A percentile compares a stretch with the other conserved stretches of the same genome.
Conservation (phyloP, 2,113 vertebrate species). For the Callopanchax toddi region DNA sequence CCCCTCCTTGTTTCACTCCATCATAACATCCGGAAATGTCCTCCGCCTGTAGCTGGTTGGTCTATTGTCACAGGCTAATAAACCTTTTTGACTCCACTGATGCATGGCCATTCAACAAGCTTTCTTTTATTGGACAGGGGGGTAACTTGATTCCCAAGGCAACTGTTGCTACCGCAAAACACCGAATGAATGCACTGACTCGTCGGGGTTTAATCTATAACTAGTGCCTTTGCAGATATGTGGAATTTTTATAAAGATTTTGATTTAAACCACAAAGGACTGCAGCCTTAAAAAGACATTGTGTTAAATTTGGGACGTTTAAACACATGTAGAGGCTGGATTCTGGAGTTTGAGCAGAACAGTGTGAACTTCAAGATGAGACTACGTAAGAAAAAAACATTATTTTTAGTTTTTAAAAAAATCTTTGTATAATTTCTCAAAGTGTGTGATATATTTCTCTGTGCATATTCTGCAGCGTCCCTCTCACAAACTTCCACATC, state of each 20-base stretch:
- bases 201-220: conserved; percentile 42
- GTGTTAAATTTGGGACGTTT: conserved; percentile 15
- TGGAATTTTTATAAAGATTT: not conserved
- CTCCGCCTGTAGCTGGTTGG: conserved; percentile 12
- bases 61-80: conserved; percentile 26
- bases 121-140: conserved; percentile 29
- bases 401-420: not conserved
- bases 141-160: conserved; percentile 64
- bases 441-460: conserved; percentile 1
- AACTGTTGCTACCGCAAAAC: conserved; percentile 68
- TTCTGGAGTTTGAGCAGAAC: not conserved
- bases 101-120: conserved; percentile 22
- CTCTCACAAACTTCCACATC: conserved; percentile 65
- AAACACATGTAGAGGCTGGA: conserved; percentile 10
- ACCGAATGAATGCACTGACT: conserved; percentile 31
- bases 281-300: conserved; percentile 1
- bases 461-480: conserved; percentile 49
- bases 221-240: conserved; percentile 12
- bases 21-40: conserved; percentile 2
- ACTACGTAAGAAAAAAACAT: conserved; percentile 60
- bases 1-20: not conserved
- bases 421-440: not conserved
- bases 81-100: conserved; percentile 27
- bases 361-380: conserved; percentile 53
- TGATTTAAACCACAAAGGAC: conserved; percentile 1